Percentiles rank a stretch among this genome's conserved stretches.
Evolutionary conservation across 2,888 invertebrate genomes (phyloP).

Genomic region (Erynnis tages): DNA sequence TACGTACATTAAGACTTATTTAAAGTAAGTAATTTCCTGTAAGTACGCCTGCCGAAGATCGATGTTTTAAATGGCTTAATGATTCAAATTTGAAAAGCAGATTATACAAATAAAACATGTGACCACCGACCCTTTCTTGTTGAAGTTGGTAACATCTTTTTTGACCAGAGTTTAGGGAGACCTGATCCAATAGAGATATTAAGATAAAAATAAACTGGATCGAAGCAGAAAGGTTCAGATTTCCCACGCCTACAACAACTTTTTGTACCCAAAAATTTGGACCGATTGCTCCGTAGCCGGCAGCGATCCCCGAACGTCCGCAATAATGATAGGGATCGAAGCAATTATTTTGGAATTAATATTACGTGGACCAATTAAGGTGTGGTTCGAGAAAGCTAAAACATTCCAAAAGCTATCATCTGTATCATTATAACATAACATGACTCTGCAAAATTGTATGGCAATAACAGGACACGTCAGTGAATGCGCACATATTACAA

Average conservation of each 20-base stretch:
- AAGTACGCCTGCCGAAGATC: no score
- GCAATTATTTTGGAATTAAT: conserved; percentile 65
- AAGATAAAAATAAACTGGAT: conserved; percentile 49
- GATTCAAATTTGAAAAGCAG: no score
- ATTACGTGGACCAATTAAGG: conserved; percentile 51
- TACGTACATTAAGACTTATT: no score
- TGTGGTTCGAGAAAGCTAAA: conserved; percentile 51
- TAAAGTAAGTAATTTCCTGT: no score
- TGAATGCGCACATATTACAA: neutral
- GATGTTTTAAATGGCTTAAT: no score
- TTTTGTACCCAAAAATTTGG: conserved; percentile 48
- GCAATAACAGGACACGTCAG: neutral
- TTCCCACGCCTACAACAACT: conserved; percentile 61
- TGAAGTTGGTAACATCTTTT: no score
- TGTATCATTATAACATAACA: conserved; percentile 2
- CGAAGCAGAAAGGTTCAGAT: conserved; percentile 45
- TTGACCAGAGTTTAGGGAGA: no score
- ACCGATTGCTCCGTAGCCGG: conserved; percentile 55
- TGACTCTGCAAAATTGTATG: neutral
- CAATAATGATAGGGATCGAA: conserved; percentile 73
- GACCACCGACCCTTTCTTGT: neutral
- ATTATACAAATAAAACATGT: neutral
- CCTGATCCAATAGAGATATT: conserved; percentile 52
- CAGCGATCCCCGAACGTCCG: conserved; percentile 58
- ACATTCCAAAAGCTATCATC: conserved; percentile 40